Conservation (phyloP, 2,888 invertebrate species). For the Diachrysia chrysitis region DNA sequence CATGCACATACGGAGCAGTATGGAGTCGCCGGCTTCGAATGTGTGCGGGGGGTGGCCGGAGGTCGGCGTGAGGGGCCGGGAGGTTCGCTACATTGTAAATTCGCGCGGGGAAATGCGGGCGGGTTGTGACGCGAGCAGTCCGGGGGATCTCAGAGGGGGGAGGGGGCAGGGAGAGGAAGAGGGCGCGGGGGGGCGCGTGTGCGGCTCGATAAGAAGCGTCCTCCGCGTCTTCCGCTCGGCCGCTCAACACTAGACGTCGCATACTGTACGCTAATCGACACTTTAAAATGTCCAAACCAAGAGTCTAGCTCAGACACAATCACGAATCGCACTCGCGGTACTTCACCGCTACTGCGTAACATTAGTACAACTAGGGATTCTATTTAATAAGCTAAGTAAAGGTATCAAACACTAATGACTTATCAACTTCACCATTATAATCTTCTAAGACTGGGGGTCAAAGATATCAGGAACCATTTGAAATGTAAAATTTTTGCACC, state of each 20-base stretch:
- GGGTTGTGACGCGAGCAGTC: slow-evolving; percentile 38
- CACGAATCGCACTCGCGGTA: not conserved
- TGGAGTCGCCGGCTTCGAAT: slow-evolving; percentile 22
- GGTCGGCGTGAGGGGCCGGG: slow-evolving; percentile 64
- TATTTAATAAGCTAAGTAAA: no score
- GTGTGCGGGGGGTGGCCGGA: slow-evolving; percentile 51
- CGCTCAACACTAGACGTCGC: slow-evolving; percentile 33
- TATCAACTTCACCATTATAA: no score
- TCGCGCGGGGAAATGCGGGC: slow-evolving; percentile 71
- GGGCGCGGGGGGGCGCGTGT: slow-evolving; percentile 58
- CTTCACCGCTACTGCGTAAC: no score
- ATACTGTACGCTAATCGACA: not conserved
- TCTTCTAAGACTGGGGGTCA: no score
- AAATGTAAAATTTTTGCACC: no score
- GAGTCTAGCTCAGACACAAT: not conserved
- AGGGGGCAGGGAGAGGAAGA: slow-evolving; percentile 40
- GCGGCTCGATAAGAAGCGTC: slow-evolving; percentile 75
- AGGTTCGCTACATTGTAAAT: slow-evolving; percentile 82
- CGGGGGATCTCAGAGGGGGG: slow-evolving; percentile 34
- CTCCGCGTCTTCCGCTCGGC: slow-evolving; percentile 54
- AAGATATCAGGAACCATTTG: no score
- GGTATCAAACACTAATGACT: no score
- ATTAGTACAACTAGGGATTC: not conserved
- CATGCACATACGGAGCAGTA: slow-evolving; percentile 14
- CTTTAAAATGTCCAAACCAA: not conserved